Base-by-base conservation (phyloP, 1,140 invertebrate genomes). In the Rhyzopertha dominica region DNA sequence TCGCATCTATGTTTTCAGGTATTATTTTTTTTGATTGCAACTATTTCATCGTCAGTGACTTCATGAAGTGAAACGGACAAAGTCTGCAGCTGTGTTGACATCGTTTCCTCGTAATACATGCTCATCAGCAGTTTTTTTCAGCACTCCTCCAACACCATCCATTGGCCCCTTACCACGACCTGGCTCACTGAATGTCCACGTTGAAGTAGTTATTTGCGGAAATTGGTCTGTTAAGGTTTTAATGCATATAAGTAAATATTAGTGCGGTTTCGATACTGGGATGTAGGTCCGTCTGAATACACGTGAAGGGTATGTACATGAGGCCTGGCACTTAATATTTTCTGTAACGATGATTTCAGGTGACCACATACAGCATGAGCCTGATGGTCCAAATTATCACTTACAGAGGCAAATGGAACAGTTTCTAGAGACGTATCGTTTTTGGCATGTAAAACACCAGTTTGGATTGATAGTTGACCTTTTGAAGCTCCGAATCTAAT, bases 81-180 rank as follows among this genome's bases (percentile, higher is more conserved):
- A 29, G 28, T 45, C 35, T 39, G 31, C 3, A 14, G 20, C 19
- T 53, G 41, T 54, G 18, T 46, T 54, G 32, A 67, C 40, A 48
- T 67, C 66, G 22, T 53, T 50, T 16, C 64, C 62, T 42, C 45
- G 30, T 18, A 55, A 54, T 4, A 68, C 60, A 24, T 56, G 43
- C 4, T 43, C 50, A 49, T 68, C 62, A 13, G 56, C 59, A 35
- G 59, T 61, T 44, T 51, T 59, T 58, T 73, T 74, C 18, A 73
- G 30, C 14, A 37, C 29, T 23, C 61, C 65, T 7, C 68, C 71
- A 41, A 71, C 53, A 22, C 68, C 69, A 65, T 72, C 65, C 26
- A 67, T 62, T 10, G 59, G 56, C 3, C 69, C 69, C 54, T 72
- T 74, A 8, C 69, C 70, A 30, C 65, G 54, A 8, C 70, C 70